phyloP scores from a whole-genome alignment of 2,113 vertebrate species.

The Cathartes aura region DNA sequence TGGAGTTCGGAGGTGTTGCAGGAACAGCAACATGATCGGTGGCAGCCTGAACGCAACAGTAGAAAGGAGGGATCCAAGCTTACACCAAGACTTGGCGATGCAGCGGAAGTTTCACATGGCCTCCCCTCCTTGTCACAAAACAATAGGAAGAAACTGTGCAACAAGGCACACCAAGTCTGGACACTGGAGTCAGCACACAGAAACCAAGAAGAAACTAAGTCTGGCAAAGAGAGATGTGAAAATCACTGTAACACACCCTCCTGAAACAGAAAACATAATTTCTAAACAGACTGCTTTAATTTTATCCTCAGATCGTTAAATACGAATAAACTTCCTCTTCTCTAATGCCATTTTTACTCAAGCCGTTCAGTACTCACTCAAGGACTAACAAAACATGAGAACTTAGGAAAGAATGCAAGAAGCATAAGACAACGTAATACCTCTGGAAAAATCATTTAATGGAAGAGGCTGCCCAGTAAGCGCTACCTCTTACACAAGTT shows the following conservation, averaged over 20 bases:
- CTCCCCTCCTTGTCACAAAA: neutral
- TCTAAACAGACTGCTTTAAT: neutral
- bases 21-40: neutral
- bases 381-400: neutral
- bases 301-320: neutral
- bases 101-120: neutral
- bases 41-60: neutral
- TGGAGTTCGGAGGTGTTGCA: neutral
- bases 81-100: neutral
- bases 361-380: neutral
- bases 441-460: neutral
- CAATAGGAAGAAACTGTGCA: neutral
- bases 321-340: neutral
- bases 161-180: neutral
- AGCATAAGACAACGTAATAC: neutral
- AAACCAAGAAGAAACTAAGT: neutral
- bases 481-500: neutral
- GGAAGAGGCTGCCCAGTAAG: neutral
- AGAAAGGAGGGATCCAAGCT: neutral
- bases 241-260: neutral
- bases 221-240: neutral
- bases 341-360: neutral
- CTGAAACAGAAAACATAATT: neutral
- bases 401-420: neutral
- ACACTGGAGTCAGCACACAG: neutral